Percentiles rank a stretch among this genome's conserved stretches.
These are phyloP conservation scores for Eulemur albifrons DNA, from an alignment of 2,797 vertebrate species.

Conservation along the genomic window DNA sequence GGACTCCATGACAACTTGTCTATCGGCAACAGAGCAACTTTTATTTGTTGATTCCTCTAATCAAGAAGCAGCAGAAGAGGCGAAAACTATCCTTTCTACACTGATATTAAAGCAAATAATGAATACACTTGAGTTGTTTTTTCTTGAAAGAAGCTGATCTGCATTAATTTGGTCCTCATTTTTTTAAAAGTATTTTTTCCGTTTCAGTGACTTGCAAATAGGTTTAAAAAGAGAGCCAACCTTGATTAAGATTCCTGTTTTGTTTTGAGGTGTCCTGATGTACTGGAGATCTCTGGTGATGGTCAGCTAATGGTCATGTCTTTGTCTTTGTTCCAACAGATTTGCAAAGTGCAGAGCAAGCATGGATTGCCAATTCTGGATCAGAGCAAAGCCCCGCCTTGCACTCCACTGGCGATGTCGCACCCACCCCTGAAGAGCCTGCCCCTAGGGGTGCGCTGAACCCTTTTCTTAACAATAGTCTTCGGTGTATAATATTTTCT, in stretches of 20 bases:
- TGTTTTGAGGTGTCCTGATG: slow-evolving; percentile 31
- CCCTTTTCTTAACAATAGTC: slow-evolving; percentile 53
- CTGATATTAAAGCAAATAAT: slow-evolving; percentile 51
- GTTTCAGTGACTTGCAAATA: slow-evolving; percentile 37
- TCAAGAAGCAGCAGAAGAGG: slow-evolving; percentile 47
- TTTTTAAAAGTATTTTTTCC: background rate
- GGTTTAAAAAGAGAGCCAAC: background rate
- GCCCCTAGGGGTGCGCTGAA: slow-evolving; percentile 82
- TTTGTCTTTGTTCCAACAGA: slow-evolving; percentile 82
- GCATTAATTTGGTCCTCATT: slow-evolving; percentile 42
- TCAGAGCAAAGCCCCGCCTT: slow-evolving; percentile 82
- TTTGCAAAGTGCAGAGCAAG: slow-evolving; percentile 84
- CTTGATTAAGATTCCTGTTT: slow-evolving; percentile 17
- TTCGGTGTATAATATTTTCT: slow-evolving; percentile 4
- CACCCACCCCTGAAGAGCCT: slow-evolving; percentile 85
- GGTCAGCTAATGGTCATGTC: background rate
- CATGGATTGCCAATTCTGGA: slow-evolving; percentile 83
- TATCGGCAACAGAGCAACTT: background rate
- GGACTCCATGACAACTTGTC: background rate
- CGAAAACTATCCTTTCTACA: slow-evolving; percentile 39
- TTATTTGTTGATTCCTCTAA: slow-evolving; percentile 39
- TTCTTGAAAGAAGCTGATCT: slow-evolving; percentile 38
- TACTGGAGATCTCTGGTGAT: background rate
- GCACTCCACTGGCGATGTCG: slow-evolving; percentile 81
- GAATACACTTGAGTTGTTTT: background rate